Percentiles rank a stretch among this genome's conserved stretches.
Evolutionary conservation across 2,797 vertebrate species (phyloP).

Genomic region (Gymnothorax javanicus): DNA sequence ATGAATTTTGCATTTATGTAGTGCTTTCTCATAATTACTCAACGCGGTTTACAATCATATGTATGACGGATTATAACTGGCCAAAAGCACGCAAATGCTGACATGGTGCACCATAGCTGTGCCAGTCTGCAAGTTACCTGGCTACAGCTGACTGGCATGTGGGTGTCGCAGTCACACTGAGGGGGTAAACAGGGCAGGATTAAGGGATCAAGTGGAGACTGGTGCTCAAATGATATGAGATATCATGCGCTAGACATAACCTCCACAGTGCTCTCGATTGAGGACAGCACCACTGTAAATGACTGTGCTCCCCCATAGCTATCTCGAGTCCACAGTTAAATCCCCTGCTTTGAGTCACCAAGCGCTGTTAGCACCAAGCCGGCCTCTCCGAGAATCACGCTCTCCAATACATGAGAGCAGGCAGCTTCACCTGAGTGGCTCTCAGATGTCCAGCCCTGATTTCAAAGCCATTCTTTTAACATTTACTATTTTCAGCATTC

Average conservation of each 20-base stretch:
- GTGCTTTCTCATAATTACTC: too few relatives aligned
- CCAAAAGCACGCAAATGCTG: not conserved
- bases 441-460: not conserved
- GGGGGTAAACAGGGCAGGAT: not conserved
- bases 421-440: not conserved
- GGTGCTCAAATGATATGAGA: not conserved
- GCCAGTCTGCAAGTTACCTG: not conserved
- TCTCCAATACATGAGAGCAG: not conserved
- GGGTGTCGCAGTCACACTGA: not conserved
- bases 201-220: not conserved
- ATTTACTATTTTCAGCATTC: not conserved
- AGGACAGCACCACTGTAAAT: not conserved
- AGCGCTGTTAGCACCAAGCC: not conserved
- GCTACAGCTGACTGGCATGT: not conserved
- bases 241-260: not conserved
- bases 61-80: not conserved
- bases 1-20: too few relatives aligned
- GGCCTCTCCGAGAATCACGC: not conserved
- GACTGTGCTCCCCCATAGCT: not conserved
- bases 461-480: not conserved
- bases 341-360: slow-evolving; percentile 3
- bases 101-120: not conserved
- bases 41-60: too few relatives aligned
- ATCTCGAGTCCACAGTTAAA: not conserved
- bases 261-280: not conserved